Evolutionary conservation across 2,113 vertebrate genomes (phyloP).

Genomic region (Xiphias gladius): DNA sequence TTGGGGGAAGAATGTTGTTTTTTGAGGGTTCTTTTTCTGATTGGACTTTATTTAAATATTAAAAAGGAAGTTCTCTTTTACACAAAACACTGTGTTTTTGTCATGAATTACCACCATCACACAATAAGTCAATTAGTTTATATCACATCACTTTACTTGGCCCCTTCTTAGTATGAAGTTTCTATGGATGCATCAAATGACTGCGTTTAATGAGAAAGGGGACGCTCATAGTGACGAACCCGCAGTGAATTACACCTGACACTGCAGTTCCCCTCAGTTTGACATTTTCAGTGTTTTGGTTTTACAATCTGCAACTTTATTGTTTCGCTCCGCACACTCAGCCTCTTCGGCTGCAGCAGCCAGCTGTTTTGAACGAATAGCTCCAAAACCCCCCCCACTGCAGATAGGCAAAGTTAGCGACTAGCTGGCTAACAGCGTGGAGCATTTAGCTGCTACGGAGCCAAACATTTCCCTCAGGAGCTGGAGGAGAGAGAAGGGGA

Average conservation of each 20-base stretch:
- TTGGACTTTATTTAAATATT: slow-evolving; percentile 62
- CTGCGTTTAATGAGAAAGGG: background rate
- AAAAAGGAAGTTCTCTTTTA: slow-evolving; percentile 54
- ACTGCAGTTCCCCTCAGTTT: background rate
- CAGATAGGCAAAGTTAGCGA: background rate
- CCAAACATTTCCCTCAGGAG: background rate
- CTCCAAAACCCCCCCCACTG: background rate
- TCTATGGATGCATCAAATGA: background rate
- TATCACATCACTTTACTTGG: background rate
- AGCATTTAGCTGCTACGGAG: background rate
- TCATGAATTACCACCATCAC: background rate
- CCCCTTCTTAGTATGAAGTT: background rate
- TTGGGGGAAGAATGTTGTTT: slow-evolving; percentile 24
- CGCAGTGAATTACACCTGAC: background rate
- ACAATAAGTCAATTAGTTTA: background rate
- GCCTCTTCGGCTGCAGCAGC: background rate
- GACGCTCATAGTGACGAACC: background rate
- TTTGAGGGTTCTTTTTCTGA: background rate
- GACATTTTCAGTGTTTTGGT: background rate
- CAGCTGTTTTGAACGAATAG: background rate
- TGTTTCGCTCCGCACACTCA: background rate
- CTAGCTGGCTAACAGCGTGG: background rate
- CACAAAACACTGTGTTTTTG: slow-evolving; percentile 29
- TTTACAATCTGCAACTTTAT: background rate
- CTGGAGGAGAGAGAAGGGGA: background rate